Evolutionary conservation across 2,797 vertebrate species (phyloP).

Genomic region (Tapirus indicus): DNA sequence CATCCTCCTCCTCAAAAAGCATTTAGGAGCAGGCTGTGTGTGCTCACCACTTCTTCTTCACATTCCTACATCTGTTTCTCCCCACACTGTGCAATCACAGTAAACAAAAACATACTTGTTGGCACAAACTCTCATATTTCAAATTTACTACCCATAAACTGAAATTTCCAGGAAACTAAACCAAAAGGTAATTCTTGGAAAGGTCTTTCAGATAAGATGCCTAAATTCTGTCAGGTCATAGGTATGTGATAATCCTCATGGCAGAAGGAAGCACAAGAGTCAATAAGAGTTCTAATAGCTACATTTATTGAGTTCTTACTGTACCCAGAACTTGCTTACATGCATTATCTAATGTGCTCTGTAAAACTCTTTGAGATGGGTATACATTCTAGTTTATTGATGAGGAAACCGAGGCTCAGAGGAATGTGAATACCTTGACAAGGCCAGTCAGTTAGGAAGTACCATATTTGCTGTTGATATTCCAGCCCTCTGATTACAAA

Average conservation of each 20-base stretch:
- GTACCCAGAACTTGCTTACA: not conserved
- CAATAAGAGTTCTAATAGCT: not conserved
- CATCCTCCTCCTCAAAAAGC: not conserved
- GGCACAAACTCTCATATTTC: not conserved
- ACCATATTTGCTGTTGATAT: rapidly evolving
- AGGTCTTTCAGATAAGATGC: not conserved
- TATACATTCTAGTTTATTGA: not conserved
- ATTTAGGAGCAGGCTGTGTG: not conserved
- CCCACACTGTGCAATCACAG: not conserved
- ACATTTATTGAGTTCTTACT: not conserved
- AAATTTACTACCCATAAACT: not conserved
- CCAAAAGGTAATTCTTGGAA: not conserved
- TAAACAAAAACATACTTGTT: no score
- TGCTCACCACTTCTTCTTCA: not conserved
- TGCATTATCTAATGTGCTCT: rapidly evolving
- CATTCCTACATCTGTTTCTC: rapidly evolving
- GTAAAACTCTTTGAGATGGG: not conserved
- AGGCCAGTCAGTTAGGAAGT: not conserved
- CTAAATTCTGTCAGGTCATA: not conserved
- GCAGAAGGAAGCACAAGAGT: not conserved
- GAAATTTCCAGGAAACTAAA: not conserved
- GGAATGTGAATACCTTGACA: not conserved
- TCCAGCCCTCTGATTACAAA: not conserved
- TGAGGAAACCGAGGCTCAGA: not conserved
- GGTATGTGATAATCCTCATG: not conserved